phyloP scores from a whole-genome alignment of 2,888 invertebrate species.

The Eutolmus rufibarbis region DNA sequence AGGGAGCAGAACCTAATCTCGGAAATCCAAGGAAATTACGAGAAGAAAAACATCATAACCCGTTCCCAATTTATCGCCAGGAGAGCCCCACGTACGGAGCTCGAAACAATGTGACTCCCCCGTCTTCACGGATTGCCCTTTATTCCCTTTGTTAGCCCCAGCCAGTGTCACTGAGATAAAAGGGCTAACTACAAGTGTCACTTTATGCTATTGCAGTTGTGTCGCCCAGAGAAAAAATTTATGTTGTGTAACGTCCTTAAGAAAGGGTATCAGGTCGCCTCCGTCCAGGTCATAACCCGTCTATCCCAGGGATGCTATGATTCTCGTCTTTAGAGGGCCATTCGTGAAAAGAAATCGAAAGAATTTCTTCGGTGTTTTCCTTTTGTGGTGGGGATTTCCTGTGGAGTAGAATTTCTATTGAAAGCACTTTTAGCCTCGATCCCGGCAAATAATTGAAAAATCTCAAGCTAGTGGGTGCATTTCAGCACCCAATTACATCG shows the following conservation, averaged over 20 bases:
- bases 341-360: neutral
- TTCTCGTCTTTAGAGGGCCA: neutral
- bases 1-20: neutral
- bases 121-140: neutral
- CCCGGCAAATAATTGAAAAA: neutral
- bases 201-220: slow-evolving; percentile 11
- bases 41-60: neutral
- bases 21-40: neutral
- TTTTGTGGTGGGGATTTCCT: neutral
- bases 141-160: neutral
- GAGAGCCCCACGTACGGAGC: neutral
- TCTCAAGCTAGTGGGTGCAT: neutral
- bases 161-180: neutral
- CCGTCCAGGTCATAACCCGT: neutral
- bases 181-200: slow-evolving; percentile 22
- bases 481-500: neutral
- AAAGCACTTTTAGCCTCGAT: neutral
- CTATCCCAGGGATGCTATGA: neutral
- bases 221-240: slow-evolving; percentile 5
- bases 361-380: neutral
- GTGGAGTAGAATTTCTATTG: neutral
- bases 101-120: neutral
- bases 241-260: slow-evolving; percentile 1
- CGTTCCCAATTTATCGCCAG: neutral
- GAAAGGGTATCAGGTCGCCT: neutral